phyloP scores from a whole-genome alignment of 30 jellyfish, hydroid and myxozoan species.

The Mastigias papua region DNA sequence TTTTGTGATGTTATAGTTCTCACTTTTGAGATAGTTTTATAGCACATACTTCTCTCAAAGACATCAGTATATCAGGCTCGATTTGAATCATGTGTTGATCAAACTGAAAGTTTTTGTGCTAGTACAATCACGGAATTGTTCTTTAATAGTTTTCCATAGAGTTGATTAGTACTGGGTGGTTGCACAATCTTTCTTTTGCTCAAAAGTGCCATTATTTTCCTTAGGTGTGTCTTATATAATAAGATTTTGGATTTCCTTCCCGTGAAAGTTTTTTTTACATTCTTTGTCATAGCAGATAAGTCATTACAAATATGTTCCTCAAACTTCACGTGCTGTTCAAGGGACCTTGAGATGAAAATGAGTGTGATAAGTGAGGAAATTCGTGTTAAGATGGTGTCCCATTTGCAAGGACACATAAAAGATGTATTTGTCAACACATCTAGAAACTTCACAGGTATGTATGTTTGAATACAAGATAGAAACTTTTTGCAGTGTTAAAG shows the following conservation, averaged over 20 bases:
- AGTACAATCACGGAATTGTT: background rate
- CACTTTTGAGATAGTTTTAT: no score
- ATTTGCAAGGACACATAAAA: slow-evolving; percentile 45
- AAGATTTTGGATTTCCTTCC: background rate
- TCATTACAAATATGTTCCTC: slow-evolving; percentile 43
- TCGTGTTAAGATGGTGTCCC: slow-evolving; percentile 32
- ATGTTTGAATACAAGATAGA: no score
- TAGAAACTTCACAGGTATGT: slow-evolving; percentile 72
- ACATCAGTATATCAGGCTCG: background rate
- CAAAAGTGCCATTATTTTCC: background rate
- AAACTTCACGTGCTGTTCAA: slow-evolving; percentile 78
- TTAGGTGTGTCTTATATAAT: background rate
- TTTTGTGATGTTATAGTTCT: no score
- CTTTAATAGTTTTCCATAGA: background rate
- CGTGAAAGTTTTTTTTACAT: background rate
- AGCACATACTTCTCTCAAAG: background rate
- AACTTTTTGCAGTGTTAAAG: no score
- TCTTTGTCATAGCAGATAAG: background rate
- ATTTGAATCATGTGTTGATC: background rate
- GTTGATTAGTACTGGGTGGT: background rate
- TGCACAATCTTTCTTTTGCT: background rate
- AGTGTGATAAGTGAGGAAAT: slow-evolving; percentile 58
- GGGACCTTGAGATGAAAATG: slow-evolving; percentile 60
- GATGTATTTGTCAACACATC: slow-evolving; percentile 57
- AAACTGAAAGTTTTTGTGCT: background rate